phyloP scores from a whole-genome alignment of 2,113 vertebrate genomes.

The Oceanodroma tethys region DNA sequence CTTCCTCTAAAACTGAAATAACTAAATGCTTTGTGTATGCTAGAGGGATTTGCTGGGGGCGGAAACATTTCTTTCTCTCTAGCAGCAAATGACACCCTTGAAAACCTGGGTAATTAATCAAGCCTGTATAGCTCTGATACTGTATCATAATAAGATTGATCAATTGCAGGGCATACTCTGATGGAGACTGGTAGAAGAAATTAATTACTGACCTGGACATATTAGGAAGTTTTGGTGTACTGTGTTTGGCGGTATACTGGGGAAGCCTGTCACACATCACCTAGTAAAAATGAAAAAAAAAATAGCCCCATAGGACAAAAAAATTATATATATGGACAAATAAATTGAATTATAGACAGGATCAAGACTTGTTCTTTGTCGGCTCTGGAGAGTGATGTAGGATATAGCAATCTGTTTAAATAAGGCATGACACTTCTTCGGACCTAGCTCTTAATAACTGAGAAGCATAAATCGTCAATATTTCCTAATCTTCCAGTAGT shows the following conservation, averaged over 20 bases:
- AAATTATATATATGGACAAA: neutral
- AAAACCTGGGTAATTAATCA: conserved; percentile 13
- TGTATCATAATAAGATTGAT: neutral
- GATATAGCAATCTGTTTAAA: neutral
- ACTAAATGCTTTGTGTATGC: neutral
- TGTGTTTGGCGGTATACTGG: neutral
- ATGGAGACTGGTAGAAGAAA: neutral
- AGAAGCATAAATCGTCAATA: neutral
- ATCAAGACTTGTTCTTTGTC: neutral
- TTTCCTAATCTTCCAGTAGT: neutral
- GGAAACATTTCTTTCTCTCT: neutral
- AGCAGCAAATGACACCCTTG: neutral
- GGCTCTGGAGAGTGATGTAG: neutral
- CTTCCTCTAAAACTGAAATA: neutral
- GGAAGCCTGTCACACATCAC: neutral
- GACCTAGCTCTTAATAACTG: neutral
- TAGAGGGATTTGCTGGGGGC: neutral
- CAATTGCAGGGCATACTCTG: accelerated
- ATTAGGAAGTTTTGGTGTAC: neutral
- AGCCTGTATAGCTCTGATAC: neutral
- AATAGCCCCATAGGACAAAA: neutral
- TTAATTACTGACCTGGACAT: neutral
- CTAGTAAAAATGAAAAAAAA: neutral
- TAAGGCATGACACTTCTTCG: neutral
- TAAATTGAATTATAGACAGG: neutral